phyloP scores from a whole-genome alignment of 1,140 invertebrate genomes.

The Helicorthomorpha holstii region DNA sequence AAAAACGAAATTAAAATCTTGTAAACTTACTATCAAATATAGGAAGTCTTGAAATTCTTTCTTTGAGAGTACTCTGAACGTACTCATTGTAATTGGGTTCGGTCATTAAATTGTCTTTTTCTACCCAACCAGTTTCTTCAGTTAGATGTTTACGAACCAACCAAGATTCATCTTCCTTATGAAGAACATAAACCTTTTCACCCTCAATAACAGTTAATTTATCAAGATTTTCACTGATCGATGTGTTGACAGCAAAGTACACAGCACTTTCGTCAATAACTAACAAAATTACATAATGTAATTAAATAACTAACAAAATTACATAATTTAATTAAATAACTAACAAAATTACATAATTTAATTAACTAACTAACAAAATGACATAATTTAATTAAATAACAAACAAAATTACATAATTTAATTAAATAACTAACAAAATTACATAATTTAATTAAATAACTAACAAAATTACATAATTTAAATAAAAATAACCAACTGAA shows the following conservation, averaged over 20 bases:
- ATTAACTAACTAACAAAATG: conserved; percentile 12
- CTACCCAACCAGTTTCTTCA: conserved; percentile 79
- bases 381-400: conserved; percentile 33
- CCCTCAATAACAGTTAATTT: conserved; percentile 76
- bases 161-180: conserved; percentile 58
- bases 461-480: neutral
- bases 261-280: conserved; percentile 49
- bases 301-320: conserved; percentile 4
- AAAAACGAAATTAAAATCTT: neutral
- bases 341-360: conserved; percentile 7
- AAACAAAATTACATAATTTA: conserved; percentile 59
- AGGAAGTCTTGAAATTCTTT: conserved; percentile 78
- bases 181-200: conserved; percentile 66
- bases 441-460: too few species aligned
- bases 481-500: neutral
- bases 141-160: conserved; percentile 76
- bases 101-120: conserved; percentile 69
- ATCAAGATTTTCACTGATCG: conserved; percentile 70
- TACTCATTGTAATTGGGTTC: conserved; percentile 61
- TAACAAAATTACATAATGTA: conserved; percentile 8
- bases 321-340: too few species aligned
- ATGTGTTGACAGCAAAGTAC: conserved; percentile 65
- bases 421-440: conserved; percentile 30
- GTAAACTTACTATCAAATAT: conserved; percentile 69
- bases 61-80: conserved; percentile 67